A percentile compares a stretch with the other conserved stretches of the same genome.
phyloP scores from a whole-genome alignment of 2,797 vertebrate species.

The Mastacembelus armatus region DNA sequence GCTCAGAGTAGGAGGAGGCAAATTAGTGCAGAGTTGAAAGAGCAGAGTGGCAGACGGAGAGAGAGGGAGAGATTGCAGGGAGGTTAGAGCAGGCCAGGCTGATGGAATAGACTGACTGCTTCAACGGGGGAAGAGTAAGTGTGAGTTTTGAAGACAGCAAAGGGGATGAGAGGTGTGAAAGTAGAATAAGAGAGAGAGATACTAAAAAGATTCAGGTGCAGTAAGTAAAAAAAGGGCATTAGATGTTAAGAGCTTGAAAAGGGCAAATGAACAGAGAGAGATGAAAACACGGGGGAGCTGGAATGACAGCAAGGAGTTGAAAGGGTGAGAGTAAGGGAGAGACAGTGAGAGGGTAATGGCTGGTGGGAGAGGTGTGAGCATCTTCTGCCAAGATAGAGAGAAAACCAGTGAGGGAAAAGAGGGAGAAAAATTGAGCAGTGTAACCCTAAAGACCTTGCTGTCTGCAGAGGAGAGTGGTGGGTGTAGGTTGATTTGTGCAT shows the following conservation, averaged over 20 bases:
- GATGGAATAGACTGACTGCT: slow-evolving; percentile 36
- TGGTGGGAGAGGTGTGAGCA: slow-evolving; percentile 64
- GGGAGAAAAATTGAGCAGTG: slow-evolving; percentile 74
- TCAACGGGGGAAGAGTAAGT: slow-evolving; percentile 26
- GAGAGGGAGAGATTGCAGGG: slow-evolving; percentile 26
- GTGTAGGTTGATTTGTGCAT: slow-evolving; percentile 26
- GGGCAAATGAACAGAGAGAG: slow-evolving; percentile 50
- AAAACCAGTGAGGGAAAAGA: slow-evolving; percentile 56
- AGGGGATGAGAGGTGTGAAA: slow-evolving; percentile 33
- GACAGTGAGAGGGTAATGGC: slow-evolving; percentile 67
- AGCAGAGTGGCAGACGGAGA: slow-evolving; percentile 55
- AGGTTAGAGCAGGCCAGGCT: slow-evolving; percentile 23
- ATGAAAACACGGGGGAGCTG: slow-evolving; percentile 56
- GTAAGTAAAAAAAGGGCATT: slow-evolving; percentile 32
- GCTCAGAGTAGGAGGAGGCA: slow-evolving; percentile 65
- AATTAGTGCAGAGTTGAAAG: slow-evolving; percentile 74
- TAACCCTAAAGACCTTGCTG: slow-evolving; percentile 75
- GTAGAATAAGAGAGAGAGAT: slow-evolving; percentile 16
- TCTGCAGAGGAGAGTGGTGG: slow-evolving; percentile 58
- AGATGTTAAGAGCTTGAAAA: slow-evolving; percentile 53
- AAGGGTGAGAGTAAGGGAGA: slow-evolving; percentile 37
- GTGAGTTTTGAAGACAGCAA: slow-evolving; percentile 27
- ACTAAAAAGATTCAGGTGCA: slow-evolving; percentile 44
- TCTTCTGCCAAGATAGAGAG: slow-evolving; percentile 70
- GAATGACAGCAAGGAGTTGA: slow-evolving; percentile 57